Evolutionary conservation across 37 sponge, comb jelly and placozoan species (phyloP), one percentile per base, ranked within the genome.

Genomic region (Diacarnus erythraeanus): DNA sequence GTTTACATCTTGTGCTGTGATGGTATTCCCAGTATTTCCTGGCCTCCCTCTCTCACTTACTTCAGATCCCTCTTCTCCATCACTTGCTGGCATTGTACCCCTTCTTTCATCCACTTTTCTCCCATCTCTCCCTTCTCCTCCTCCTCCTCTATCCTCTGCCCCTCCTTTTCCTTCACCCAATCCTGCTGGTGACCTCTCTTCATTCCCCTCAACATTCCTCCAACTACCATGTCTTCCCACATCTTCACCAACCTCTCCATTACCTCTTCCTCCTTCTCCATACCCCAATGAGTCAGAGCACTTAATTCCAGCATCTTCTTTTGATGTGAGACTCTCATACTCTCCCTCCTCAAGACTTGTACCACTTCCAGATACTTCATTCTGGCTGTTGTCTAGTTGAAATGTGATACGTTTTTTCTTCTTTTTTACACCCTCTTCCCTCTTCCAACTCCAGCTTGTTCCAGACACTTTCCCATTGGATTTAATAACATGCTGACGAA

Each of bases 321-420:
- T 40, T 31, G 42, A 29, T 54, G 27, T 2, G 39, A 22, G 31
- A 43, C 57, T 43, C 6, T 66, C 66, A 65, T 71, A 73, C 21
- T 42, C n/a, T 22, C 44, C 60, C 69, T 38, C 72, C 1, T 35
- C 26, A 18, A 3, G 17, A 21, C 10, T 43, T 30, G 21, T 29
- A 10, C 59, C 35, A 18, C 27, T 1, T 57, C n/a, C 64, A 75
- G 73, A 23, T n/a, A n/a, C n/a, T 26, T 27, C 74, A 75, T 2
- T 35, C 5, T 29, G 3, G 21, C 63, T 59, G 37, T 54, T 22
- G 38, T 85, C 79, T 43, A 90, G 57, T 36, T 84, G 80, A 56
- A 90, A 90, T 1, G 86, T 72, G 21, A 90, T 90, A 35, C 60
- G 42, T 26, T 75, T 80, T 42, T 78, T 83, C 64, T 77, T 72